A percentile compares a stretch with the other conserved stretches of the same genome.
These are phyloP conservation scores for Gracilinanus agilis DNA, from an alignment of 2,113 vertebrate genomes.

Conservation along the genomic window DNA sequence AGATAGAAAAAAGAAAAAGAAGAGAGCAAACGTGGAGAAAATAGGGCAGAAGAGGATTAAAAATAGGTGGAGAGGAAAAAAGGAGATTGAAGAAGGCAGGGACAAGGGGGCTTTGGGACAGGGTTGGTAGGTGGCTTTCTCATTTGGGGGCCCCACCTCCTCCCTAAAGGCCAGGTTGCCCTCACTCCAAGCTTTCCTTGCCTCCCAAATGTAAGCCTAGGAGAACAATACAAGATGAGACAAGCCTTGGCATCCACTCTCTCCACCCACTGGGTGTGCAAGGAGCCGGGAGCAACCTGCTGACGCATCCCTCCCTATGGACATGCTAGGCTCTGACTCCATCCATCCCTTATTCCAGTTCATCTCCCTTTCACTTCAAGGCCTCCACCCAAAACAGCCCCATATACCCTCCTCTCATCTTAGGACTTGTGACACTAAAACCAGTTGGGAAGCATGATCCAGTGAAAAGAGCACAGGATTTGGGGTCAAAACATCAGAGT, in stretches of 20 bases:
- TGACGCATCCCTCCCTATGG: neutral
- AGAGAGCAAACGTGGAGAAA: neutral
- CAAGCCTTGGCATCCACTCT: neutral
- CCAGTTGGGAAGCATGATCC: neutral
- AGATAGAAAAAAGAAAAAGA: neutral
- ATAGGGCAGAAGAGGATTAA: neutral
- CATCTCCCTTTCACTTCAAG: neutral
- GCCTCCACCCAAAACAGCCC: neutral
- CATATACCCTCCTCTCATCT: neutral
- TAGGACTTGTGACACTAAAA: neutral
- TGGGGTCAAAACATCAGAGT: neutral
- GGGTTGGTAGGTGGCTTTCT: neutral
- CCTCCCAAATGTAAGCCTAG: neutral
- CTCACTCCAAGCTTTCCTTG: neutral
- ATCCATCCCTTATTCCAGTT: neutral
- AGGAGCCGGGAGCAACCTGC: neutral
- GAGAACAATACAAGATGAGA: neutral
- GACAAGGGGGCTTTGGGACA: neutral
- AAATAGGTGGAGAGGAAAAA: neutral
- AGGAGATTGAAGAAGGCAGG: neutral
- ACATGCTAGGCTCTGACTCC: neutral
- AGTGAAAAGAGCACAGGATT: neutral
- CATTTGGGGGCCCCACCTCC: neutral
- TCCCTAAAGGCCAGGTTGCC: neutral
- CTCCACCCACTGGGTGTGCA: neutral